Evolutionary conservation across 2,113 vertebrate species (phyloP).

Genomic region (Orientallactaga bullata): DNA sequence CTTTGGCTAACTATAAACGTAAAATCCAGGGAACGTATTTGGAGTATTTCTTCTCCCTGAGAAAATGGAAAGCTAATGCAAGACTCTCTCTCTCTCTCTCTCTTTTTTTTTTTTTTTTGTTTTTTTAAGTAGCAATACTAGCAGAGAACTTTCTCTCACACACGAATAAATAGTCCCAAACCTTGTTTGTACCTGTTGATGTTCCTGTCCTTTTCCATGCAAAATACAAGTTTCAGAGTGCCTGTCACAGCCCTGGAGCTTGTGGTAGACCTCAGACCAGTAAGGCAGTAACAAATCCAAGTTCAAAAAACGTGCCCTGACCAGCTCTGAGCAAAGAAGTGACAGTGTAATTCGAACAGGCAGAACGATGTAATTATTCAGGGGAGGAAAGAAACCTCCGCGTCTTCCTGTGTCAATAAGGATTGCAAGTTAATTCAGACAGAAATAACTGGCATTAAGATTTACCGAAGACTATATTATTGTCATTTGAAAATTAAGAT

Average conservation of each 20-base stretch:
- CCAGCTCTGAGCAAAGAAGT: slow-evolving; percentile 79
- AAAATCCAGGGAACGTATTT: background rate
- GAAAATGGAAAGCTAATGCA: slow-evolving; percentile 18
- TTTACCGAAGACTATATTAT: slow-evolving; percentile 80
- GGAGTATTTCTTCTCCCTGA: slow-evolving; percentile 27
- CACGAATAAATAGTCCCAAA: slow-evolving; percentile 18
- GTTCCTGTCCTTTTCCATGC: background rate
- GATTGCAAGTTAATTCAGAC: slow-evolving; percentile 82
- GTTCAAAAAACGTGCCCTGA: slow-evolving; percentile 81
- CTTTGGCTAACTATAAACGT: background rate
- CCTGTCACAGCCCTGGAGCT: slow-evolving; percentile 34
- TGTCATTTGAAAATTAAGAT: slow-evolving; percentile 82
- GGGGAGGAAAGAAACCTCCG: slow-evolving; percentile 68
- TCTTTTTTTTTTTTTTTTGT: too few relatives aligned
- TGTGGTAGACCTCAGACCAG: slow-evolving; percentile 32
- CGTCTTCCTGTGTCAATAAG: slow-evolving; percentile 77
- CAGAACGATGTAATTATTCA: slow-evolving; percentile 75
- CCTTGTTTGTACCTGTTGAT: background rate
- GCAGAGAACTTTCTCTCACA: background rate
- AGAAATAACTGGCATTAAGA: slow-evolving; percentile 84
- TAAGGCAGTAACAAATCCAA: slow-evolving; percentile 59
- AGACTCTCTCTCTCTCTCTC: background rate
- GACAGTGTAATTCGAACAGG: slow-evolving; percentile 75
- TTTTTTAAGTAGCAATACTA: background rate
- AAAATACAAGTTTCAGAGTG: background rate